These are phyloP conservation scores for Hymenopus coronatus DNA, from an alignment of 2,888 invertebrate genomes.

Conservation along the genomic window DNA sequence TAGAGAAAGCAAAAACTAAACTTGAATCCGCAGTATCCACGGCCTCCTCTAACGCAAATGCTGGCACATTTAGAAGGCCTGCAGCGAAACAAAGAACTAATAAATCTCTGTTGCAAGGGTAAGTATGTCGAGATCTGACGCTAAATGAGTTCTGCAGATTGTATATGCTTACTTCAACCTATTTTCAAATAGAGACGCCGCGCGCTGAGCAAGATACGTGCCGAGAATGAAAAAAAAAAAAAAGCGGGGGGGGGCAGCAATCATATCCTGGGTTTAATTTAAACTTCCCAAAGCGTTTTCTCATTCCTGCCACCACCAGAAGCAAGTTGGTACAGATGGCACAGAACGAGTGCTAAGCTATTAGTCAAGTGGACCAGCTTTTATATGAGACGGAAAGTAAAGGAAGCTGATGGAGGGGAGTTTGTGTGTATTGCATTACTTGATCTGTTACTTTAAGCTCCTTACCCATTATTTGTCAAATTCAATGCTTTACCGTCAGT, in stretches of 20 bases:
- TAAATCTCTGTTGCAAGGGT: not conserved
- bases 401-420: no score
- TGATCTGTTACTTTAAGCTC: no score
- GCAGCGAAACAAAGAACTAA: not conserved
- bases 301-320: not conserved
- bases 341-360: not conserved
- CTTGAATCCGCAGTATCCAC: not conserved
- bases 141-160: not conserved
- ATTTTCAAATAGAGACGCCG: not conserved
- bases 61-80: not conserved
- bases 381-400: not conserved
- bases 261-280: not conserved
- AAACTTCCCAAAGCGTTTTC: not conserved
- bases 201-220: not conserved
- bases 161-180: not conserved
- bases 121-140: not conserved
- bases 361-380: not conserved
- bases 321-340: constrained; percentile 1
- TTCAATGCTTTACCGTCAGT: no score
- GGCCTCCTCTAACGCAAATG: not conserved
- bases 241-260: not conserved
- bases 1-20: not conserved
- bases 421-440: no score
- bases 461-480: no score
- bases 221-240: not conserved